phyloP scores from a whole-genome alignment of 92 coral and sea anemone species.

The Scolanthus callimorphus region DNA sequence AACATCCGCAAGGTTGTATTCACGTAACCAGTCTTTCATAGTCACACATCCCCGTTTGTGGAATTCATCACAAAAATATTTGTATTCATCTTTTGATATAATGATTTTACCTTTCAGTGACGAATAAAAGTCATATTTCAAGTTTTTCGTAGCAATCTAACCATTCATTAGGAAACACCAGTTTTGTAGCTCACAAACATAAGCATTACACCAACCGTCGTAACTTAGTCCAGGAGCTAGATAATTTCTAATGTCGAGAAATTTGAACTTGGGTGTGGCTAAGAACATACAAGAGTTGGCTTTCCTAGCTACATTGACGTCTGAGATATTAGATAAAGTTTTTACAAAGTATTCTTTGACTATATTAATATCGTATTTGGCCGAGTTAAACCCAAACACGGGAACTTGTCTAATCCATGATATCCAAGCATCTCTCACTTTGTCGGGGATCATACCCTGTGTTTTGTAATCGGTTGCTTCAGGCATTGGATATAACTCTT shows the following conservation, averaged over 20 bases:
- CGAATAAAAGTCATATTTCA: constrained; percentile 16
- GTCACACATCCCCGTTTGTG: not conserved
- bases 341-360: constrained; percentile 19
- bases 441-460: too few species aligned
- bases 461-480: too few species aligned
- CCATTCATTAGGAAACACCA: constrained; percentile 16
- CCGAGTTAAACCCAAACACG: constrained; percentile 27
- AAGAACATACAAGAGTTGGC: too few species aligned
- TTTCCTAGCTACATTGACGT: too few species aligned
- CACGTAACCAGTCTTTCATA: constrained; percentile 18
- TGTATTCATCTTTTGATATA: constrained; percentile 5
- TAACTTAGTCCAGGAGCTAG: too few species aligned
- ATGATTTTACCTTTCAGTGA: constrained; percentile 14
- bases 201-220: constrained; percentile 14
- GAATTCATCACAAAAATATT: constrained; percentile 15
- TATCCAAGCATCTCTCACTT: too few species aligned
- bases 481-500: too few species aligned
- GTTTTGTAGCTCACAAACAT: constrained; percentile 17
- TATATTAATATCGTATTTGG: constrained; percentile 30
- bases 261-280: too few species aligned
- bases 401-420: too few species aligned
- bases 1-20: constrained; percentile 13
- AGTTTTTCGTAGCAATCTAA: constrained; percentile 15
- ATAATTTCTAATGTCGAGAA: too few species aligned
- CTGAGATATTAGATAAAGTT: too few species aligned